Evolutionary conservation across 2,888 invertebrate species (phyloP).

Genomic region (Eulithis testata): DNA sequence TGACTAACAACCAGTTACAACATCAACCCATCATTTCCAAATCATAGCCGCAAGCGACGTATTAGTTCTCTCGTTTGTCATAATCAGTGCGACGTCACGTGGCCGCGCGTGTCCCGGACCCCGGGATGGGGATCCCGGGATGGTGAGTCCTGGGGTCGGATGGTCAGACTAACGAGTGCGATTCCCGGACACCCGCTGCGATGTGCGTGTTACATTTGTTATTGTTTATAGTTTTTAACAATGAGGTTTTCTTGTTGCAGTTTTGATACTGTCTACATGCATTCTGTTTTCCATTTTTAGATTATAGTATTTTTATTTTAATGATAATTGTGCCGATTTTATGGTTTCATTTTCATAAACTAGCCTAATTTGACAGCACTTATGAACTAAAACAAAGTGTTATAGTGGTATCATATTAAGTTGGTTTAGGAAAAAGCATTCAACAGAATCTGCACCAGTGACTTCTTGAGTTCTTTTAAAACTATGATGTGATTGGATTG

Average conservation of each 20-base stretch:
- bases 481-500: no score
- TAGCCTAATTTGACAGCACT: no score
- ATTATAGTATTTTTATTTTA: not conserved
- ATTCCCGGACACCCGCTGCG: slow-evolving; percentile 68
- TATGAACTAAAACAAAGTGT: no score
- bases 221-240: slow-evolving; percentile 46
- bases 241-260: slow-evolving; percentile 17
- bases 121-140: slow-evolving; percentile 11
- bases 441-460: no score
- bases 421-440: no score
- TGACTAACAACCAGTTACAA: slow-evolving; percentile 35
- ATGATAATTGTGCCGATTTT: no score
- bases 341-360: no score
- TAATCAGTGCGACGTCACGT: slow-evolving; percentile 38
- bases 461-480: no score
- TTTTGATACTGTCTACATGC: slow-evolving; percentile 22
- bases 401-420: no score
- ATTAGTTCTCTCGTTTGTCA: slow-evolving; percentile 40
- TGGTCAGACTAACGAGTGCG: slow-evolving; percentile 56
- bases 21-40: slow-evolving; percentile 37
- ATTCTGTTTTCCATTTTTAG: slow-evolving; percentile 10
- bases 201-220: slow-evolving; percentile 48
- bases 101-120: slow-evolving; percentile 22
- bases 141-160: slow-evolving; percentile 10
- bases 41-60: slow-evolving; percentile 39